phyloP scores from a whole-genome alignment of 2,888 invertebrate species.

The Anodontia alba region DNA sequence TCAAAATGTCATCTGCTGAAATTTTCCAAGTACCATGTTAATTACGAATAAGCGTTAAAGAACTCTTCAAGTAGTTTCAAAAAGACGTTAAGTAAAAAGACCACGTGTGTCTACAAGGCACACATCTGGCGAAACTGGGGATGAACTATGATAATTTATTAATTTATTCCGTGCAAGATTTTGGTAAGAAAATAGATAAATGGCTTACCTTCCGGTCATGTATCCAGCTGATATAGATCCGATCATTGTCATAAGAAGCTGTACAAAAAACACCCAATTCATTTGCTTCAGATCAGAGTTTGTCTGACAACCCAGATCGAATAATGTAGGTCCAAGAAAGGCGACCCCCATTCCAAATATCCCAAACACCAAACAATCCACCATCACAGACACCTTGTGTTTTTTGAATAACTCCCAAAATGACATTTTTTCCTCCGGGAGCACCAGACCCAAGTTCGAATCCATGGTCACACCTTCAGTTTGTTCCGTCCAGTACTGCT shows the following conservation, averaged over 20 bases:
- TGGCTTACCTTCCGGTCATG: constrained; percentile 84
- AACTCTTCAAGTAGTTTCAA: no score
- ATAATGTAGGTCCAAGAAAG: constrained; percentile 86
- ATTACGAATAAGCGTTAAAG: no score
- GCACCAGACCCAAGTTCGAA: constrained; percentile 37
- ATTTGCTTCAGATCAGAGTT: constrained; percentile 84
- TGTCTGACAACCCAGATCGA: constrained; percentile 86
- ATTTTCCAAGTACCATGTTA: no score
- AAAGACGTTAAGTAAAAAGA: no score
- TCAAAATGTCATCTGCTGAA: no score
- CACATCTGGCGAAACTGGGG: no score
- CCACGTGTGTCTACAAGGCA: no score
- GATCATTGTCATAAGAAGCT: constrained; percentile 85
- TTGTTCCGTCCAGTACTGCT: constrained; percentile 9
- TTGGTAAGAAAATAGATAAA: no score
- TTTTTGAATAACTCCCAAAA: constrained; percentile 83
- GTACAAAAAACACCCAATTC: constrained; percentile 86
- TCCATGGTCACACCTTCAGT: constrained; percentile 34
- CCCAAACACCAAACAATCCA: constrained; percentile 85
- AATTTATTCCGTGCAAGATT: no score
- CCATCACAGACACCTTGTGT: constrained; percentile 84
- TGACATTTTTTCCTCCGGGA: constrained; percentile 67
- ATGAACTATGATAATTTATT: no score
- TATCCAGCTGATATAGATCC: constrained; percentile 85
- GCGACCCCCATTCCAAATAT: constrained; percentile 86